Evolutionary conservation across 2,797 vertebrate species (phyloP).

Genomic region (Intellagama lesueurii): DNA sequence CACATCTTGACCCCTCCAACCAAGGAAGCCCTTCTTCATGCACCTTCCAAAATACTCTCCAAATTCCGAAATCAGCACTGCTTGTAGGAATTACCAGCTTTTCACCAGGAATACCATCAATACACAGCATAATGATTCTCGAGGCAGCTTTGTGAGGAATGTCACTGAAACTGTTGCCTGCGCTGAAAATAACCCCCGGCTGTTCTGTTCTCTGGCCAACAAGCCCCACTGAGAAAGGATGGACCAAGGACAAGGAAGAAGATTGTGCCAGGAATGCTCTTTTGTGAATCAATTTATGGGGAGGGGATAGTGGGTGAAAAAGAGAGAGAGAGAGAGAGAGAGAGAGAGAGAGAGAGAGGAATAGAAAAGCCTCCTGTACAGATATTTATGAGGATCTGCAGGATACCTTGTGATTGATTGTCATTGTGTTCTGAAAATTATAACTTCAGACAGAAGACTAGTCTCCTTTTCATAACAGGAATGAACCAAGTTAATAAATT

Average conservation of each 20-base stretch:
- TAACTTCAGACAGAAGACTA: not conserved
- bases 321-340: too few species aligned
- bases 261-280: slow-evolving; percentile 34
- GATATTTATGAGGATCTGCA: not conserved
- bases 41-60: not conserved
- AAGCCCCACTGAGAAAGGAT: slow-evolving; percentile 6
- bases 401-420: slow-evolving; percentile 21
- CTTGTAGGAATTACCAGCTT: not conserved
- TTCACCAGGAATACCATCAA: not conserved
- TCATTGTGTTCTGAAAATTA: not conserved
- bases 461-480: slow-evolving; percentile 4
- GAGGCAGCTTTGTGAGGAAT: not conserved
- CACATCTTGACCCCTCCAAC: not conserved
- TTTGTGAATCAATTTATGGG: not conserved
- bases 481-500: slow-evolving; percentile 24
- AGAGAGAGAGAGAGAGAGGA: not conserved
- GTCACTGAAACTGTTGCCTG: not conserved
- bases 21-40: not conserved
- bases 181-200: not conserved
- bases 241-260: slow-evolving; percentile 15
- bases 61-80: not conserved
- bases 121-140: not conserved
- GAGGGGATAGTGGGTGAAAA: slow-evolving; percentile 12
- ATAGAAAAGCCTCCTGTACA: slow-evolving; percentile 11
- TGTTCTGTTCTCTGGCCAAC: slow-evolving; percentile 4